These are phyloP conservation scores for Dicaeum eximium DNA, from an alignment of 2,113 vertebrate species.

Conservation along the genomic window DNA sequence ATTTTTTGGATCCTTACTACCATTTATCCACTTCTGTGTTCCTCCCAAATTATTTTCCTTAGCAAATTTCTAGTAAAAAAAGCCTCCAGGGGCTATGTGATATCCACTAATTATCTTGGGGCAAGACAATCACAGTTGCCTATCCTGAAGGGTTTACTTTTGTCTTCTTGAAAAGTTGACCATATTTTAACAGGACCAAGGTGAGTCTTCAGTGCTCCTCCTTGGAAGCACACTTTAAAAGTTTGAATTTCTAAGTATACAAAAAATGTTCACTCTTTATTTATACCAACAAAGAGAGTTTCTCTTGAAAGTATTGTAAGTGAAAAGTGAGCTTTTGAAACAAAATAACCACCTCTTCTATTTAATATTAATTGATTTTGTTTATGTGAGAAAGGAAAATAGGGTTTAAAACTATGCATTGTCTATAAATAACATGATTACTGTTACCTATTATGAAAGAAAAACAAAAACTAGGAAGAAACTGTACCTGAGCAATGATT, in stretches of 20 bases:
- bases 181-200: not conserved
- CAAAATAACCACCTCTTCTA: not conserved
- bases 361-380: not conserved
- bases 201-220: not conserved
- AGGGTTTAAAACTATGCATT: not conserved
- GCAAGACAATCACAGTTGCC: not conserved
- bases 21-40: not conserved
- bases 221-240: not conserved
- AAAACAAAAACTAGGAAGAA: not conserved
- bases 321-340: not conserved
- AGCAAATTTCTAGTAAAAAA: not conserved
- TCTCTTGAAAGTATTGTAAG: not conserved
- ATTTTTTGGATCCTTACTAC: not conserved
- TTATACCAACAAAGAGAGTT: not conserved
- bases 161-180: not conserved
- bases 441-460: not conserved
- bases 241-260: not conserved
- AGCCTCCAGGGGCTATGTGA: not conserved
- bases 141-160: not conserved
- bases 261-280: not conserved
- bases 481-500: slow-evolving; percentile 94
- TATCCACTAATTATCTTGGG: not conserved
- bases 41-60: not conserved
- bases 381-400: not conserved
- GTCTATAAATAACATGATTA: not conserved